These are phyloP conservation scores for Toxotes jaculatrix DNA, from an alignment of 2,113 vertebrate genomes.

Conservation along the genomic window DNA sequence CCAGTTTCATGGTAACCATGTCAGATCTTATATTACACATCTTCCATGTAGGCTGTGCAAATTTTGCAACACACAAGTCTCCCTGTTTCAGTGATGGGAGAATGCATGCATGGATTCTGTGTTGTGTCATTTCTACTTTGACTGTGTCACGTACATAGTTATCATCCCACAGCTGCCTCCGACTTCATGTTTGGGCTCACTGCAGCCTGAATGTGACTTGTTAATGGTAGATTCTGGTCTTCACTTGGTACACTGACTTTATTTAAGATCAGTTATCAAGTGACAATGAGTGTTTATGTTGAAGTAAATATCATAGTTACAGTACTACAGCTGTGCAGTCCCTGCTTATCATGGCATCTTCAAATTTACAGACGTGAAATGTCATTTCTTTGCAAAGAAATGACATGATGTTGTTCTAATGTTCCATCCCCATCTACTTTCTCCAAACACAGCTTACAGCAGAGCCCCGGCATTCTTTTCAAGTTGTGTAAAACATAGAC, in stretches of 20 bases:
- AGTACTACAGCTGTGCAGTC: background rate
- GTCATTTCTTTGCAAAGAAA: background rate
- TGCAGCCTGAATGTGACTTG: background rate
- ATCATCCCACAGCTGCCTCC: background rate
- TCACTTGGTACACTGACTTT: background rate
- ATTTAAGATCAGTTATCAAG: background rate
- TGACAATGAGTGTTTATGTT: background rate
- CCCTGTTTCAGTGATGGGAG: background rate
- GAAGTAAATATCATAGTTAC: background rate
- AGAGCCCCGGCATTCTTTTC: background rate
- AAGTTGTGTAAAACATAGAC: background rate
- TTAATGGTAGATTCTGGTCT: background rate
- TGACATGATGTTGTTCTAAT: background rate
- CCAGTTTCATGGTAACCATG: slow-evolving; percentile 30
- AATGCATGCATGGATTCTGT: background rate
- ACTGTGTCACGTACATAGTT: background rate
- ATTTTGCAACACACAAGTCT: background rate
- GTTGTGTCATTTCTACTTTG: slow-evolving; percentile 15
- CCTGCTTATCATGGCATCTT: background rate
- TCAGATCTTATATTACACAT: slow-evolving; percentile 3
- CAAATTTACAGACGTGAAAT: background rate
- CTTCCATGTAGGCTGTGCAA: background rate
- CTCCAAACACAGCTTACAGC: background rate
- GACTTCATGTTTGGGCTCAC: background rate
- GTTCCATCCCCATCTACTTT: no score